A percentile compares a stretch with the other conserved stretches of the same genome.
Conservation (phyloP, 2,113 vertebrate genomes). For the Chauna torquata region DNA sequence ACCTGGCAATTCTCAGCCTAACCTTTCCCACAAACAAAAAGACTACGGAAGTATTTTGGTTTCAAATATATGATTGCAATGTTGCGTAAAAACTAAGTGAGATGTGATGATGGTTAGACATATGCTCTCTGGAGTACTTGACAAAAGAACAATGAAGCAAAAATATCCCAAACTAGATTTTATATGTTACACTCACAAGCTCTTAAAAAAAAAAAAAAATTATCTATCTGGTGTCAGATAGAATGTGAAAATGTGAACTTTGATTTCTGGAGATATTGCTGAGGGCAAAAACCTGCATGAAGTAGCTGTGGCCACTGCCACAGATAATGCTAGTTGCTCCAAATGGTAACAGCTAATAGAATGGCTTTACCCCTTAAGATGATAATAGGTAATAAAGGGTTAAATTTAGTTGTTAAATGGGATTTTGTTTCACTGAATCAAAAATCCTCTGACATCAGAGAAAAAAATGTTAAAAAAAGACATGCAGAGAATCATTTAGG, state of each 20-base stretch:
- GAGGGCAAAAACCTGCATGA: background rate
- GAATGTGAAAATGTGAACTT: background rate
- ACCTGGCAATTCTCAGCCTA: slow-evolving; percentile 41
- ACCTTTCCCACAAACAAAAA: slow-evolving; percentile 38
- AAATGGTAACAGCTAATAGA: background rate
- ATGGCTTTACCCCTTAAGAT: background rate
- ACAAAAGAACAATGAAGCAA: background rate
- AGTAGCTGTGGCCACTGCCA: background rate
- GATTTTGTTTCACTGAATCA: background rate
- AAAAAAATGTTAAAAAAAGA: background rate
- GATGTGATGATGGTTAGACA: background rate
- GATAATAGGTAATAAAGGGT: background rate
- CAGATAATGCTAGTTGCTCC: background rate
- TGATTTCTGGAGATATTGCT: background rate
- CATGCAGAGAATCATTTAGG: accelerated
- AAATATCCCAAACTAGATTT: background rate
- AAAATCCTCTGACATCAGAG: background rate
- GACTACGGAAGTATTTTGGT: slow-evolving; percentile 8
- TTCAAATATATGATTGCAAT: slow-evolving; percentile 14
- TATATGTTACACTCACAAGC: background rate
- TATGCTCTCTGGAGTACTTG: background rate
- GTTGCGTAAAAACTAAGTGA: slow-evolving; percentile 6
- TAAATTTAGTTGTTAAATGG: background rate
- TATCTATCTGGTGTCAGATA: background rate
- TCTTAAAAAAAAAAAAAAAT: background rate